These are phyloP conservation scores for Lepidocyrtoides sp. DNA, from an alignment of 2,888 invertebrate genomes.

Conservation along the genomic window DNA sequence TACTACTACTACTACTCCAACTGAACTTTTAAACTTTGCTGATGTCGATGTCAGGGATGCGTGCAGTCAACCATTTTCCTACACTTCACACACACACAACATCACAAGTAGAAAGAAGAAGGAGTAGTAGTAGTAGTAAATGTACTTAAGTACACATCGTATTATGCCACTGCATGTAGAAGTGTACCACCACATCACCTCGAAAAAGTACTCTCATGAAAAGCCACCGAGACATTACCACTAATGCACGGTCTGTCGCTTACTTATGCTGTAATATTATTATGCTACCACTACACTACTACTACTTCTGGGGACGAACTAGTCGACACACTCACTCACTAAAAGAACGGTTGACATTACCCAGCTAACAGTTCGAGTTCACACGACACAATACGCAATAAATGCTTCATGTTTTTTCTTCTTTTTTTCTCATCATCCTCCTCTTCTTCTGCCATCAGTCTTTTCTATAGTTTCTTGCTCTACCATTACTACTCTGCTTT, in stretches of 20 bases:
- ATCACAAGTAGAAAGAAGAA: not conserved
- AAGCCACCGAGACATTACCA: conserved; percentile 74
- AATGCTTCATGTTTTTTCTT: conserved; percentile 20
- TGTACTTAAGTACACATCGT: conserved; percentile 44
- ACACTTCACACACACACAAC: conserved; percentile 27
- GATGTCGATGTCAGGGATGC: conserved; percentile 27
- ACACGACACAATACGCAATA: conserved; percentile 13
- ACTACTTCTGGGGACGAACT: not conserved
- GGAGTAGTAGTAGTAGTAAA: not conserved
- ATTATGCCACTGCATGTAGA: too few species aligned
- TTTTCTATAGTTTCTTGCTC: not conserved
- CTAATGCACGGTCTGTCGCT: conserved; percentile 70
- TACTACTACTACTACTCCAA: not conserved
- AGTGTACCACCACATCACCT: not conserved
- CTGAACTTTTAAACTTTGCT: conserved; percentile 9
- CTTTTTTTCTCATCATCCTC: not conserved
- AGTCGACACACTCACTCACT: too few species aligned
- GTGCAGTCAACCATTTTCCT: conserved; percentile 10
- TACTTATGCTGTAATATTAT: not conserved
- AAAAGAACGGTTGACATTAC: too few species aligned
- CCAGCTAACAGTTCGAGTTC: too few species aligned
- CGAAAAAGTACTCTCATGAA: conserved; percentile 25
- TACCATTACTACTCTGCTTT: conserved; percentile 17
- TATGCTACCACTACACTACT: not conserved
- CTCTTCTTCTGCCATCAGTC: not conserved